Evolutionary conservation across 2,888 invertebrate species (phyloP), one percentile per base, ranked within the genome.

Genomic region (Euplagia quadripunctaria): DNA sequence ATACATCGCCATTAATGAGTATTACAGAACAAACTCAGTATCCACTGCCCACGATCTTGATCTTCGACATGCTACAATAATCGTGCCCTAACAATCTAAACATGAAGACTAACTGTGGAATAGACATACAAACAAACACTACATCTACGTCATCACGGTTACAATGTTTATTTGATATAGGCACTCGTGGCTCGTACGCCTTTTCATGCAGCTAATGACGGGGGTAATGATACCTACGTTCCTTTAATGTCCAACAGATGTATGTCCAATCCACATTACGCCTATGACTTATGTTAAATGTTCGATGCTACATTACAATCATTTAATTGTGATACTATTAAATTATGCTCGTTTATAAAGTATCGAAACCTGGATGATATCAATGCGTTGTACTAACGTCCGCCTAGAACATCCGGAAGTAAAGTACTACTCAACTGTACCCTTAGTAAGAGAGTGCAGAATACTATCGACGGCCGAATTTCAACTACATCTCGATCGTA

Each of bases 1-100:
- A 87, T 90, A 90, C 90, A 90, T 90, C 89, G 87, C 85, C 81
- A 85, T 69, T 8, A 69, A 69, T 93, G 93, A 93, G 92, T 93
- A 93, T 93, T 93, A 89, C 89, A 89, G 84, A 86, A 89, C 85
- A 82, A 89, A 88, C 79, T 82, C 81, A 80, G 79, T 82, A 82
- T 79, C 78, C 85, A 83, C 81, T 83, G 85, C 81, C 85, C 86
- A 85, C 85, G 85, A 83, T 85, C 78, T 78, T 75, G 75, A 74
- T 76, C 79, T 76, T 69, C 74, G 74, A 77, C 76, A 78, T 74
- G 75, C 63, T 75, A 68, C 69, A 79, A 69, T 76, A 78, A 73
- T 79, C 79, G 78, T 84, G 83, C 80, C 84, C 78, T 82, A 83
- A 76, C 70, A 78, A 76, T 80, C 75, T 83, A 79, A 72, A 80